These are phyloP conservation scores for Macaria liturata DNA, from an alignment of 2,888 invertebrate species.

Conservation along the genomic window DNA sequence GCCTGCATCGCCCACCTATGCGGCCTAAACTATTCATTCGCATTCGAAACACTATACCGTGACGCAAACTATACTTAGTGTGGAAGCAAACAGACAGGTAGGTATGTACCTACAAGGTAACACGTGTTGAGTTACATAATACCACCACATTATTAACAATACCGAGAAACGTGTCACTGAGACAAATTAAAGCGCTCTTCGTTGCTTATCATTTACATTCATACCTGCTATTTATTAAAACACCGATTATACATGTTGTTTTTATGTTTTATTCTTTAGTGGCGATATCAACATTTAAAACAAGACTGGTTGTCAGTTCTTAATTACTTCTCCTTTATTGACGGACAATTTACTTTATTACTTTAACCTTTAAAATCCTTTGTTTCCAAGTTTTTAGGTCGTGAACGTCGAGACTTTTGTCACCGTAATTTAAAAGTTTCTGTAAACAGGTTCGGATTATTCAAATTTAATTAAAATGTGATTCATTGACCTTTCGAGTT, in stretches of 20 bases:
- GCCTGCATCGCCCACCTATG: conserved; percentile 1
- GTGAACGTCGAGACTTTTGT: conserved; percentile 7
- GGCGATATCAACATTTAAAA: neutral
- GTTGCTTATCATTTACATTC: too few species aligned
- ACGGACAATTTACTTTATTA: conserved; percentile 10
- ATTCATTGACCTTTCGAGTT: conserved; percentile 31
- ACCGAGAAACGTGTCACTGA: conserved; percentile 21
- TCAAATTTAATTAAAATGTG: conserved; percentile 20
- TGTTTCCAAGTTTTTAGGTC: neutral
- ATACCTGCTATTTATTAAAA: too few species aligned
- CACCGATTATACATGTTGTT: too few species aligned
- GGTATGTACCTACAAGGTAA: conserved; percentile 12
- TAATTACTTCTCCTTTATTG: conserved; percentile 7
- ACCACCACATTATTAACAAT: conserved; percentile 7
- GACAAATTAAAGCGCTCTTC: conserved; percentile 8
- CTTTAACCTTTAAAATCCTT: conserved; percentile 10
- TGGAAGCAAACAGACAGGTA: conserved; percentile 9
- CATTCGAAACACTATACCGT: conserved; percentile 10
- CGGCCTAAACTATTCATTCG: too few species aligned
- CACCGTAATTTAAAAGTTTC: conserved; percentile 2
- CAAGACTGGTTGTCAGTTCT: neutral
- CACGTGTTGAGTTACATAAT: conserved; percentile 21
- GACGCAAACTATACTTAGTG: conserved; percentile 16
- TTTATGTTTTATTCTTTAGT: too few species aligned
- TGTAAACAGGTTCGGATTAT: conserved; percentile 9